Conservation (phyloP, 2,797 vertebrate genomes). For the Sebastes flavidus region DNA sequence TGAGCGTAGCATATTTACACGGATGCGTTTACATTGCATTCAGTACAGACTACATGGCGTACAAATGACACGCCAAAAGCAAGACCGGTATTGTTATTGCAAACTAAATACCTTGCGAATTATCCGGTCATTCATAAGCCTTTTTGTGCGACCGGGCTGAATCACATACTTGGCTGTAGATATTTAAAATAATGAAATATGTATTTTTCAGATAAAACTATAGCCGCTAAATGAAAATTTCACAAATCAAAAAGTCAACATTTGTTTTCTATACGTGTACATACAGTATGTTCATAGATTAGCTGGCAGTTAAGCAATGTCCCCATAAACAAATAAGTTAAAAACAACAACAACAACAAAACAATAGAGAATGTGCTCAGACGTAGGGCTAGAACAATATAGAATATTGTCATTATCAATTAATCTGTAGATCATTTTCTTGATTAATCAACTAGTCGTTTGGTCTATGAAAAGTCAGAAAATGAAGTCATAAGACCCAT, state of each 20-base stretch:
- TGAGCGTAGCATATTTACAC: neutral
- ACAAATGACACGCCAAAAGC: no score
- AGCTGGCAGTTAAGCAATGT: neutral
- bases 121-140: accelerated
- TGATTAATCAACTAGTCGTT: neutral
- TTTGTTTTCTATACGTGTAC: neutral
- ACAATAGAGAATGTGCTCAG: neutral
- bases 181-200: neutral
- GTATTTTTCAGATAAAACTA: neutral
- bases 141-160: neutral
- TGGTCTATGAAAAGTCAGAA: neutral
- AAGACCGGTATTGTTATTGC: neutral
- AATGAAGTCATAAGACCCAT: neutral
- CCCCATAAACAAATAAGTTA: accelerated
- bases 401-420: neutral
- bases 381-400: neutral
- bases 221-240: neutral
- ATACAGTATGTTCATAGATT: neutral
- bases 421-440: neutral
- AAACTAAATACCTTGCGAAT: neutral
- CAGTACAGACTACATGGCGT: neutral
- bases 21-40: neutral
- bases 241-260: neutral
- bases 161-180: accelerated
- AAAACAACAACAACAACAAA: neutral